phyloP scores from a whole-genome alignment of 2,888 invertebrate species.

The Drosophila mettleri region DNA sequence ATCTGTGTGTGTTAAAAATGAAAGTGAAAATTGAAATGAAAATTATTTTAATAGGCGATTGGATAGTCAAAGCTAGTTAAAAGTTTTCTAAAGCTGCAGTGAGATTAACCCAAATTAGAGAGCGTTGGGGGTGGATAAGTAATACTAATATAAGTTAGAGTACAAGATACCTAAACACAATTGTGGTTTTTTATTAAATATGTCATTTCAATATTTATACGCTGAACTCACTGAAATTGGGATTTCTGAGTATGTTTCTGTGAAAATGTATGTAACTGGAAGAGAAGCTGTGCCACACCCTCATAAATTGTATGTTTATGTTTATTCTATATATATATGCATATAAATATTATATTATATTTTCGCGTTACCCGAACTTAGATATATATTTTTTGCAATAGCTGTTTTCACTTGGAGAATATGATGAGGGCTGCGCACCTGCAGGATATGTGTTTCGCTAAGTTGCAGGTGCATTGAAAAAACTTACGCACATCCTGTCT shows the following conservation, averaged over 20 bases:
- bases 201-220: neutral
- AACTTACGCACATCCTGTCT: conserved; percentile 65
- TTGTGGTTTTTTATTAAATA: neutral
- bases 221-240: too few relatives aligned
- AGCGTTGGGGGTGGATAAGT: neutral
- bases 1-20: conserved; percentile 52
- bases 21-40: conserved; percentile 57
- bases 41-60: conserved; percentile 46
- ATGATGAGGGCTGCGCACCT: conserved; percentile 3
- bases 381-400: neutral
- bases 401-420: neutral
- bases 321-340: too few relatives aligned
- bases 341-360: too few relatives aligned
- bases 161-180: neutral
- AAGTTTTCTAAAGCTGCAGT: conserved; percentile 5
- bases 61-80: conserved; percentile 22
- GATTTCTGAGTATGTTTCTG: too few relatives aligned
- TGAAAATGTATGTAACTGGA: too few relatives aligned
- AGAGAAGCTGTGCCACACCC: too few relatives aligned
- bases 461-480: conserved; percentile 65
- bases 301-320: too few relatives aligned
- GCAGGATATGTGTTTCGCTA: conserved; percentile 68
- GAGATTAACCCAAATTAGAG: neutral
- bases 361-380: too few relatives aligned
- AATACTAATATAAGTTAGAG: neutral